phyloP scores from a whole-genome alignment of 53 echinoderm and acorn worm genomes.

The Paracentrotus lividus region DNA sequence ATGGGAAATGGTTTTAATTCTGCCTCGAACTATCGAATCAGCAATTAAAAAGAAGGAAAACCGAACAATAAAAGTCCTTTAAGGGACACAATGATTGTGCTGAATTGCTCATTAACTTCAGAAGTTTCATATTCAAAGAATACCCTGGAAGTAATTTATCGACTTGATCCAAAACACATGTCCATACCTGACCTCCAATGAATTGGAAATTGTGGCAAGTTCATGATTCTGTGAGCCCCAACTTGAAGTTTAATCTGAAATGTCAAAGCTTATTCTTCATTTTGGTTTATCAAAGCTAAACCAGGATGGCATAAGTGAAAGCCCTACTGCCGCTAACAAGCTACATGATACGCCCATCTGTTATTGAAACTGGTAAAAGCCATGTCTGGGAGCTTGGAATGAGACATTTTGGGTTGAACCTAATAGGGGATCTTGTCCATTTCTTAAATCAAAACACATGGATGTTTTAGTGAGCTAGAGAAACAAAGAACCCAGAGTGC shows the following conservation, averaged over 20 bases:
- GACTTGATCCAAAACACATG: conserved; percentile 53
- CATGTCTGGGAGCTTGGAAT: conserved; percentile 11
- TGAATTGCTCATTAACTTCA: conserved; percentile 47
- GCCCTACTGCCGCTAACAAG: conserved; percentile 31
- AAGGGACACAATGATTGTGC: conserved; percentile 19
- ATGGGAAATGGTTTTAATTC: background rate
- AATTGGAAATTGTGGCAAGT: conserved; percentile 40
- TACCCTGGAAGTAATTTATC: conserved; percentile 51
- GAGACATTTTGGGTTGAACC: conserved; percentile 49
- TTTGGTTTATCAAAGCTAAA: conserved; percentile 20
- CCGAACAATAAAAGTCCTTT: conserved; percentile 2
- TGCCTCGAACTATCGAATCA: background rate
- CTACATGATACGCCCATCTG: conserved; percentile 38
- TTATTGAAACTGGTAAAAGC: background rate
- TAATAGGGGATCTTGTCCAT: conserved; percentile 45
- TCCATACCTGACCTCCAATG: conserved; percentile 6
- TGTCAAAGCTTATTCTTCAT: conserved; percentile 31
- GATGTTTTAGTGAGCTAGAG: background rate
- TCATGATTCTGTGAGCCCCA: background rate
- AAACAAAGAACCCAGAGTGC: conserved; percentile 11
- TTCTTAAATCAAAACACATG: conserved; percentile 25
- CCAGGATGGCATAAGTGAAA: background rate
- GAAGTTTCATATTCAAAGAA: background rate
- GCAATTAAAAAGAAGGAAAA: background rate
- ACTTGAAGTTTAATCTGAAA: no score